A percentile compares a stretch with the other conserved stretches of the same genome.
Evolutionary conservation across 2,797 vertebrate species (phyloP).

Genomic region (Arnoldichthys spilopterus): DNA sequence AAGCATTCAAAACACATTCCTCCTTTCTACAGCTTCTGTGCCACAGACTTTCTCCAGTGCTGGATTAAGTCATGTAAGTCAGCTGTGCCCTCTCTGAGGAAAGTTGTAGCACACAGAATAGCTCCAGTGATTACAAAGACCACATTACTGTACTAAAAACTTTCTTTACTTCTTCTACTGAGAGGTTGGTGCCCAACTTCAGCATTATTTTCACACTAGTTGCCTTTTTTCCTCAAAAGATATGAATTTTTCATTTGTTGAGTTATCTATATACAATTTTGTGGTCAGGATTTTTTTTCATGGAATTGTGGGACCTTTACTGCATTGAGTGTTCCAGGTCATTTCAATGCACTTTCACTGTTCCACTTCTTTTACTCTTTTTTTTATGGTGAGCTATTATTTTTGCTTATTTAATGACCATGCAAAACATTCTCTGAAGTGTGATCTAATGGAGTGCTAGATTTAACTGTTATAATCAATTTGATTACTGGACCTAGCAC

Average conservation of each 20-base stretch:
- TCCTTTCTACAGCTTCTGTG: neutral
- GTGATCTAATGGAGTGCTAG: neutral
- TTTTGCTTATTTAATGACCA: neutral
- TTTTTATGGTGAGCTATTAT: neutral
- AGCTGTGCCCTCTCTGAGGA: no score
- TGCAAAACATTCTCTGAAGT: constrained; percentile 4
- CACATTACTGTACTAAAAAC: neutral
- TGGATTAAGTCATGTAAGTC: neutral
- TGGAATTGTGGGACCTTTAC: neutral
- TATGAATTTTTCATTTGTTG: neutral
- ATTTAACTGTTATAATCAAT: neutral
- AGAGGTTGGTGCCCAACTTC: neutral
- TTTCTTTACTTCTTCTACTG: neutral
- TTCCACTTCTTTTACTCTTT: no score
- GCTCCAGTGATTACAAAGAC: neutral
- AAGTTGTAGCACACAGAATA: no score
- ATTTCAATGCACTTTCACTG: neutral
- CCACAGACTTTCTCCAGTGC: neutral
- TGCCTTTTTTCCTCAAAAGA: constrained; percentile 3
- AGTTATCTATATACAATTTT: neutral
- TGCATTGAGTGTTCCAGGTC: constrained; percentile 2
- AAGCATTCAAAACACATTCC: neutral
- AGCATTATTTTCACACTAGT: neutral
- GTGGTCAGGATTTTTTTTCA: neutral
- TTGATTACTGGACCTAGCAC: constrained; percentile 15